phyloP scores from a whole-genome alignment of 2,113 vertebrate species.

The Erinaceus europaeus region DNA sequence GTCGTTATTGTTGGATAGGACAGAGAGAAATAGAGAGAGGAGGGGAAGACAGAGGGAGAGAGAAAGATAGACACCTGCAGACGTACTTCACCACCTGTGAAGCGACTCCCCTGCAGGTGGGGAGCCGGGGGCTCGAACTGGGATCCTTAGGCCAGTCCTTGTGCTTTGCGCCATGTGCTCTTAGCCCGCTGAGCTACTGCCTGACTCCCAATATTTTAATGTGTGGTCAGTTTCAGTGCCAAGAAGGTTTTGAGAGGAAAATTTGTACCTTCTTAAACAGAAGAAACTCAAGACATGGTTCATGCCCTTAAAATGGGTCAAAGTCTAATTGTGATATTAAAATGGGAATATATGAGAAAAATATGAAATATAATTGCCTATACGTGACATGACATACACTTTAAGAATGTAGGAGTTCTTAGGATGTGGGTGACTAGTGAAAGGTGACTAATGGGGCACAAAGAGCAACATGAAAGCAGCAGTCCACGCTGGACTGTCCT shows the following conservation, averaged over 20 bases:
- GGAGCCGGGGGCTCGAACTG: too few relatives aligned
- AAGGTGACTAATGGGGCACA: neutral
- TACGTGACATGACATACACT: neutral
- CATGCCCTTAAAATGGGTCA: constrained; percentile 1
- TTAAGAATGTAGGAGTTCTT: neutral
- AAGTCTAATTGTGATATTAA: neutral
- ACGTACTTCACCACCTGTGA: too few relatives aligned
- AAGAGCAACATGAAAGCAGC: neutral
- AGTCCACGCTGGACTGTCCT: neutral
- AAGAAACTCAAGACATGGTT: neutral
- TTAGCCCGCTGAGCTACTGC: too few relatives aligned
- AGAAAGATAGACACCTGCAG: too few relatives aligned
- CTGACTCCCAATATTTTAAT: neutral
- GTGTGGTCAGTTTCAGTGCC: neutral
- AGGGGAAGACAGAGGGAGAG: too few relatives aligned
- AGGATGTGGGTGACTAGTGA: neutral
- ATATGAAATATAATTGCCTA: neutral
- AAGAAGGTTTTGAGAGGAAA: constrained; percentile 1
- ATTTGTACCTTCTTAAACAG: neutral
- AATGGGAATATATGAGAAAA: neutral
- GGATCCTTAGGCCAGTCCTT: too few relatives aligned
- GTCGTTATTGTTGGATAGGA: too few relatives aligned
- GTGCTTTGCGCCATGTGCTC: too few relatives aligned
- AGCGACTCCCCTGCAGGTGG: too few relatives aligned
- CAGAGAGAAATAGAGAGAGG: too few relatives aligned